Conservation (phyloP, 2,888 invertebrate species). For the Gymnoscelis rufifasciata region DNA sequence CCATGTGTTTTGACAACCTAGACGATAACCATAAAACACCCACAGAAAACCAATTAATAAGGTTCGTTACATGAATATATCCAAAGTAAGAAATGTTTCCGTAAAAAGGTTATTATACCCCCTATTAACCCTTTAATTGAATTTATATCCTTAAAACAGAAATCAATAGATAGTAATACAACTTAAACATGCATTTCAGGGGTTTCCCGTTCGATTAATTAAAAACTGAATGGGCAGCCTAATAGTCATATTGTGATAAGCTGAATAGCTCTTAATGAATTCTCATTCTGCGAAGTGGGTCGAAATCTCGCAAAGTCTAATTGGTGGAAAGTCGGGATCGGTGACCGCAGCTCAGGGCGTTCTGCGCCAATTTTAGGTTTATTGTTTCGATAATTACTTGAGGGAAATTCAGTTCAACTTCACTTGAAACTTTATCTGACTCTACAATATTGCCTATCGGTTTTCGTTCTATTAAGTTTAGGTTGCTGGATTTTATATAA, state of each 20-base stretch:
- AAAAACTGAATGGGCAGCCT: slow-evolving; percentile 60
- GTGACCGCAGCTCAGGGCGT: slow-evolving; percentile 58
- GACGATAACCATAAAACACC: no score
- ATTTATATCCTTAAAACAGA: no score
- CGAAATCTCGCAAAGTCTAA: slow-evolving; percentile 50
- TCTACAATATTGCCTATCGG: slow-evolving; percentile 21
- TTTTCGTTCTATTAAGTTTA: slow-evolving; percentile 18
- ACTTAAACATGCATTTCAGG: background rate
- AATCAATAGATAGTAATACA: background rate
- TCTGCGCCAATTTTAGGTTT: slow-evolving; percentile 71
- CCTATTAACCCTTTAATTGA: no score
- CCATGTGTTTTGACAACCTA: no score
- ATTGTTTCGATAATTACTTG: slow-evolving; percentile 76
- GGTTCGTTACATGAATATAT: no score
- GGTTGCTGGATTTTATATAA: background rate
- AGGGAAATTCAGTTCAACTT: slow-evolving; percentile 53
- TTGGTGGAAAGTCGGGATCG: slow-evolving; percentile 64
- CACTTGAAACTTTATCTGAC: slow-evolving; percentile 46
- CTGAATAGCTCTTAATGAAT: slow-evolving; percentile 76
- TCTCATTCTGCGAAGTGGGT: slow-evolving; percentile 67
- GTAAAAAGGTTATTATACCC: no score
- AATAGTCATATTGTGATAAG: slow-evolving; percentile 70
- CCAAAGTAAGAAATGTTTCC: no score
- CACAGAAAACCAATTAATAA: no score
- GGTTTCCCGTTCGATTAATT: slow-evolving; percentile 50